A percentile compares a stretch with the other conserved stretches of the same genome.
These are phyloP conservation scores for Notothenia rossii DNA, from an alignment of 2,113 vertebrate species.

Conservation along the genomic window DNA sequence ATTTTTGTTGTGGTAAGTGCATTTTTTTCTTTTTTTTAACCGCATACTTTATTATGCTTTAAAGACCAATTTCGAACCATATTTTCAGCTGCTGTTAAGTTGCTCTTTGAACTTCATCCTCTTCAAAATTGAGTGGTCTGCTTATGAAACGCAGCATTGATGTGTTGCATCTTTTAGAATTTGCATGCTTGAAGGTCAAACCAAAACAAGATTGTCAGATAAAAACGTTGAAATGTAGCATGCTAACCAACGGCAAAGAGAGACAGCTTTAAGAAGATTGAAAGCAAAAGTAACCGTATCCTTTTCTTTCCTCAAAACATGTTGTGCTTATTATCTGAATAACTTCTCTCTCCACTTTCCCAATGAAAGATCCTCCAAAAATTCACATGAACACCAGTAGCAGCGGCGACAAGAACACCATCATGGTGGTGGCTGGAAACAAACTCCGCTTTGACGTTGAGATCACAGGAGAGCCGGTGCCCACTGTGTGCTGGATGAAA, in stretches of 20 bases:
- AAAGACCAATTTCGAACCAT: not conserved
- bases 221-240: not conserved
- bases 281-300: slow-evolving; percentile 6
- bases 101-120: not conserved
- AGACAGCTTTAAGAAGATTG: not conserved
- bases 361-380: slow-evolving; percentile 89
- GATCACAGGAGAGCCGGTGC: slow-evolving; percentile 89
- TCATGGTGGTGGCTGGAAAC: slow-evolving; percentile 92
- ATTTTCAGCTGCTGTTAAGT: not conserved
- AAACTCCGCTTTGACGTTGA: slow-evolving; percentile 90
- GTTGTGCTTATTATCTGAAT: not conserved
- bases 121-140: not conserved
- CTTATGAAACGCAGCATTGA: not conserved
- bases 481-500: slow-evolving; percentile 87
- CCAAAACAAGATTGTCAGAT: not conserved
- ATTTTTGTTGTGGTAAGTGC: not conserved
- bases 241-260: not conserved
- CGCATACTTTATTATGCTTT: not conserved
- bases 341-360: not conserved
- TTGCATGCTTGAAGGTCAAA: not conserved
- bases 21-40: not conserved
- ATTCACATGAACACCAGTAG: slow-evolving; percentile 90
- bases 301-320: not conserved
- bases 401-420: slow-evolving; percentile 81
- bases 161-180: not conserved